Percentiles rank a stretch among this genome's conserved stretches.
phyloP scores from a whole-genome alignment of 2,888 invertebrate species.

The Leptura quadrifasciata region DNA sequence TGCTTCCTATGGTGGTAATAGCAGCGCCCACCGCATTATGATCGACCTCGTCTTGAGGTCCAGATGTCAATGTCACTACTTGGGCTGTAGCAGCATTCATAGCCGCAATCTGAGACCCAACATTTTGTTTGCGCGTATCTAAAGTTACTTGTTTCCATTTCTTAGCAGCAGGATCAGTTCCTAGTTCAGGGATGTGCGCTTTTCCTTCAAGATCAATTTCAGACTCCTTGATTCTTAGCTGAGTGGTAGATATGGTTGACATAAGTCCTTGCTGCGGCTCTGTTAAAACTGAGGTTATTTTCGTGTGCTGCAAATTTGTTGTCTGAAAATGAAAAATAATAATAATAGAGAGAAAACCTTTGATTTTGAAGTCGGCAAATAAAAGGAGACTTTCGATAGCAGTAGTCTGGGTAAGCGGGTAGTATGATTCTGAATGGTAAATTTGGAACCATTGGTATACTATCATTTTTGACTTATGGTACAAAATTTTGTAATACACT shows the following conservation, averaged over 20 bases:
- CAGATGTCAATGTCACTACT: slow-evolving; percentile 74
- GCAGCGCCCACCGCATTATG: slow-evolving; percentile 97
- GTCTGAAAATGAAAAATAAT: slow-evolving; percentile 46
- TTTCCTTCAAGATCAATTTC: slow-evolving; percentile 80
- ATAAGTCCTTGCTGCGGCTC: slow-evolving; percentile 95
- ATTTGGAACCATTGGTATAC: not conserved
- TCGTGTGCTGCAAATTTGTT: slow-evolving; percentile 82
- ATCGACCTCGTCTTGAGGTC: slow-evolving; percentile 91
- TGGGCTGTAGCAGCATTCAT: slow-evolving; percentile 99
- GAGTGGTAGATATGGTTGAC: slow-evolving; percentile 92
- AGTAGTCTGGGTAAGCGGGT: not conserved
- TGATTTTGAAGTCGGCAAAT: too few species aligned
- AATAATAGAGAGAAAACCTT: not conserved
- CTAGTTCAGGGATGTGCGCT: slow-evolving; percentile 83
- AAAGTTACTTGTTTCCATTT: slow-evolving; percentile 96
- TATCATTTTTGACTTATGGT: not conserved
- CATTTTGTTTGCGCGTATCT: slow-evolving; percentile 96
- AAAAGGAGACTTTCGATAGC: not conserved
- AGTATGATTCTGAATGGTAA: not conserved
- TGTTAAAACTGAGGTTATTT: slow-evolving; percentile 89
- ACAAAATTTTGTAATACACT: too few species aligned
- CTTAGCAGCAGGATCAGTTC: slow-evolving; percentile 88
- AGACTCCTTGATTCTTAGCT: slow-evolving; percentile 90
- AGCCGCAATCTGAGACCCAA: slow-evolving; percentile 97
- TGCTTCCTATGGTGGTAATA: slow-evolving; percentile 96